A percentile compares a stretch with the other conserved stretches of the same genome.
phyloP scores from a whole-genome alignment of 2,113 vertebrate species.

The Trematomus loennbergii region DNA sequence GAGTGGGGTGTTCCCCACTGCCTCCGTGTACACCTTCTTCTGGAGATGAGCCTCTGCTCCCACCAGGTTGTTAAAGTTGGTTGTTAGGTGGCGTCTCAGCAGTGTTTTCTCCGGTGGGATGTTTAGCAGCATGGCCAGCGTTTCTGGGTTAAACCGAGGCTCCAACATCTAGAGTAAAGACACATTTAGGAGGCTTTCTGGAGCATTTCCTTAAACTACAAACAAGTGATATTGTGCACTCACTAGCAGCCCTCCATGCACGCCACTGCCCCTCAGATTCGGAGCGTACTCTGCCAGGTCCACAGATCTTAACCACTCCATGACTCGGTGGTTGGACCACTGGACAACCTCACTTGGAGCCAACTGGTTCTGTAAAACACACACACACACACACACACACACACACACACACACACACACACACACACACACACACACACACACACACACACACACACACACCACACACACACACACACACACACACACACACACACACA shows the following conservation, averaged over 20 bases:
- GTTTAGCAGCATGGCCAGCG: conserved; percentile 94
- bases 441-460: no score
- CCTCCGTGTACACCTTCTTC: conserved; percentile 91
- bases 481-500: no score
- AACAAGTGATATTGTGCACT: conserved; percentile 67
- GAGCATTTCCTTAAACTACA: not conserved
- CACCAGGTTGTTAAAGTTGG: conserved; percentile 91
- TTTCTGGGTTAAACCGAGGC: conserved; percentile 92
- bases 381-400: not conserved
- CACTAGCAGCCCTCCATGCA: conserved; percentile 96
- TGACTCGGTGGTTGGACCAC: conserved; percentile 98
- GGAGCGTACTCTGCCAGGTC: conserved; percentile 98
- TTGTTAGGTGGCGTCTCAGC: conserved; percentile 92
- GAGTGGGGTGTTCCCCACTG: conserved; percentile 86
- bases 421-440: conserved; percentile 21
- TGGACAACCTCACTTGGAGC: conserved; percentile 92
- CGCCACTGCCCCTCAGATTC: conserved; percentile 97
- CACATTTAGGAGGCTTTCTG: not conserved
- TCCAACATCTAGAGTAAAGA: conserved; percentile 89
- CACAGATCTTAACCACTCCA: conserved; percentile 97
- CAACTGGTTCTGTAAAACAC: conserved; percentile 82
- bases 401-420: not conserved
- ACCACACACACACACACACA: no score
- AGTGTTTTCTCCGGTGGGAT: conserved; percentile 97
- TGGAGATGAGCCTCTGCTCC: conserved; percentile 92